Evolutionary conservation across 2,888 invertebrate genomes (phyloP).

Genomic region (Microctonus aethiopoides): DNA sequence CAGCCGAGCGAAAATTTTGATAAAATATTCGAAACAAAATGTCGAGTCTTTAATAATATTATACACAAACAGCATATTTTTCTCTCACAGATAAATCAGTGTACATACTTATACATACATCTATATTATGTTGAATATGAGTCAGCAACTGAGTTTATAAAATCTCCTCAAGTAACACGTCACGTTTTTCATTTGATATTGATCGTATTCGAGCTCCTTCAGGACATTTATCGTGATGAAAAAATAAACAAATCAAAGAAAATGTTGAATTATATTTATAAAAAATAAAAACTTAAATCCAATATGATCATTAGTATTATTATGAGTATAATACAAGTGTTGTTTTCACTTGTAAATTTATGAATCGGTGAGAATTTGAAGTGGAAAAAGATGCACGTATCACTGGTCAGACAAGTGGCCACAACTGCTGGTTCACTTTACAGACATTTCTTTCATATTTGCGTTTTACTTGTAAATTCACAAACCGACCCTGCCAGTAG

Average conservation of each 20-base stretch:
- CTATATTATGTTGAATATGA: not conserved
- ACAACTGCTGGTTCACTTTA: not conserved
- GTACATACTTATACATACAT: not conserved
- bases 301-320: too few relatives aligned
- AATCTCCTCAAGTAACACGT: not conserved
- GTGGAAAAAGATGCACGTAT: not conserved
- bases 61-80: not conserved
- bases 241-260: not conserved
- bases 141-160: not conserved
- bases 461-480: slow-evolving; percentile 7
- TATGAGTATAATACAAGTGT: too few relatives aligned
- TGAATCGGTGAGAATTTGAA: not conserved
- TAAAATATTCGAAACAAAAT: not conserved
- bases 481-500: not conserved
- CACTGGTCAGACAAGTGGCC: slow-evolving; percentile 2
- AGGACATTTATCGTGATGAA: not conserved
- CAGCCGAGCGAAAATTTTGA: not conserved
- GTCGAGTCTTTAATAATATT: not conserved
- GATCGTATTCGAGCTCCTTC: not conserved
- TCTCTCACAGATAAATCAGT: not conserved
- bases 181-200: not conserved
- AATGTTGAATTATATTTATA: too few relatives aligned
- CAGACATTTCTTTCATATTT: not conserved
- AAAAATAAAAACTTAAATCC: too few relatives aligned
- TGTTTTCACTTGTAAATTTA: not conserved